Conservation (phyloP, 2,113 vertebrate genomes). For the Myotis yumanensis region DNA sequence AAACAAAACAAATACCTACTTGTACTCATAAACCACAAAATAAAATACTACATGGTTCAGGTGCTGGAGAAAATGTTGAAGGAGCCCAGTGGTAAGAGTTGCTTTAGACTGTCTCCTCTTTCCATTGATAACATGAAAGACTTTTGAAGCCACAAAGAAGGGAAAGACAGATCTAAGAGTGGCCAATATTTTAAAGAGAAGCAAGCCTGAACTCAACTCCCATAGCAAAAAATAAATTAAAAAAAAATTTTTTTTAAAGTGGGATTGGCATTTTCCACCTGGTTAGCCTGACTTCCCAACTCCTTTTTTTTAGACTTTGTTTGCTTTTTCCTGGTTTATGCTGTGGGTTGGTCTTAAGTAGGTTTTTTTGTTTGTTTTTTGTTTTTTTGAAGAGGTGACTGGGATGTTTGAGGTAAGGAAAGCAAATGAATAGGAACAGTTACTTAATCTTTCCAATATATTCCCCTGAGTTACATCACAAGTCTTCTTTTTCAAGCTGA, state of each 20-base stretch:
- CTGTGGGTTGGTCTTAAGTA: neutral
- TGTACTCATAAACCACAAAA: neutral
- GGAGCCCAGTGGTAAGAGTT: too few species aligned
- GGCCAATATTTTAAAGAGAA: neutral
- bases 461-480: neutral
- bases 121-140: neutral
- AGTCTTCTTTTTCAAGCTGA: neutral
- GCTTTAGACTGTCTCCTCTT: neutral
- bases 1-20: neutral
- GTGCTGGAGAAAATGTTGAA: neutral
- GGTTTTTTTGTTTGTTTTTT: neutral
- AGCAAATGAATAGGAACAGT: neutral
- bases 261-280: neutral
- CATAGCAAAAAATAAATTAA: neutral
- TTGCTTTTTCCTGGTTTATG: neutral
- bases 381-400: neutral
- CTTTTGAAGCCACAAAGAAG: neutral
- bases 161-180: neutral
- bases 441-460: neutral
- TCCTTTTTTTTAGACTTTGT: neutral
- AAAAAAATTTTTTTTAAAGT: neutral
- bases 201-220: neutral
- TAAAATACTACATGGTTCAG: neutral
- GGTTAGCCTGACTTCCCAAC: neutral
- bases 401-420: neutral